A percentile compares a stretch with the other conserved stretches of the same genome.
phyloP scores from a whole-genome alignment of 1,140 invertebrate species.

The Ladona fulva region DNA sequence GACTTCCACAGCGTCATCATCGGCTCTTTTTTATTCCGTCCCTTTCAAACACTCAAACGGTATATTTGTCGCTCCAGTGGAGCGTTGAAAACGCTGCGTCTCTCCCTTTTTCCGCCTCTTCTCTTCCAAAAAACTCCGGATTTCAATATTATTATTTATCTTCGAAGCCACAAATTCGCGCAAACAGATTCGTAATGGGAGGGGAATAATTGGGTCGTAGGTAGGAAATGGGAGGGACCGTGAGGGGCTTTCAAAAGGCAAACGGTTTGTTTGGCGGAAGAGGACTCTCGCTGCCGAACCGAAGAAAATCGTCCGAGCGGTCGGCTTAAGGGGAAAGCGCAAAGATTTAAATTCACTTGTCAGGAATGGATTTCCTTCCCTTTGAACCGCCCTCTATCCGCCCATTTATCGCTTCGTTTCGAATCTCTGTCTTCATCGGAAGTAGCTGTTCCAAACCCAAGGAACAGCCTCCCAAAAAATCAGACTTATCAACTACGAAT shows the following conservation, averaged over 20 bases:
- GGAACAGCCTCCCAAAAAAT: too few species aligned
- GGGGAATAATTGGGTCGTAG: not conserved
- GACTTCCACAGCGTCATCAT: not conserved
- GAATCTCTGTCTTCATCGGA: too few species aligned
- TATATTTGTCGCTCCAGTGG: not conserved
- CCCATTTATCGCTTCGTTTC: not conserved
- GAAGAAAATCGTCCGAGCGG: not conserved
- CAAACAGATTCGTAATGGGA: not conserved
- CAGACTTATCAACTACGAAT: too few species aligned
- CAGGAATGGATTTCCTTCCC: not conserved
- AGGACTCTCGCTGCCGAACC: too few species aligned
- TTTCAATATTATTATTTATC: slow-evolving; percentile 9
- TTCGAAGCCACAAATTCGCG: not conserved
- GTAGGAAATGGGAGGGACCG: not conserved
- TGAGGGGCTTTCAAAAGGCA: not conserved
- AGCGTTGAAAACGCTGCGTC: not conserved
- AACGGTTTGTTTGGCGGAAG: too few species aligned
- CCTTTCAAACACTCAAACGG: not conserved
- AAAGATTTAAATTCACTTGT: slow-evolving; percentile 4
- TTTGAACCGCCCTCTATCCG: not conserved
- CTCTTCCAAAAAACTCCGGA: not conserved
- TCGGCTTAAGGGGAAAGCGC: not conserved
- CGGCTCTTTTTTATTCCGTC: not conserved
- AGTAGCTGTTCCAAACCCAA: too few species aligned
- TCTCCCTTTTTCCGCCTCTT: not conserved